phyloP scores from a whole-genome alignment of 2,888 invertebrate genomes.

The Sipha maydis region DNA sequence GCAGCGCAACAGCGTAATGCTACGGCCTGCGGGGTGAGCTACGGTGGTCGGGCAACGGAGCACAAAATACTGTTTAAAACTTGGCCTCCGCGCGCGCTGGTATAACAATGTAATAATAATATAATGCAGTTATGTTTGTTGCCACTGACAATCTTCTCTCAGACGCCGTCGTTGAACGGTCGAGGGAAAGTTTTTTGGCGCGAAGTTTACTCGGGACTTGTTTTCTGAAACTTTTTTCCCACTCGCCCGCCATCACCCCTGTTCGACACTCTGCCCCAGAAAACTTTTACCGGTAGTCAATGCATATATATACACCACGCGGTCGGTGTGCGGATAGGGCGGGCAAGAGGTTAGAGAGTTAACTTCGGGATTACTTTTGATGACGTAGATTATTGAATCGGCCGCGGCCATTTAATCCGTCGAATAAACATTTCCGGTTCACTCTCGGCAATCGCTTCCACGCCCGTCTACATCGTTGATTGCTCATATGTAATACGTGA shows the following conservation, averaged over 20 bases:
- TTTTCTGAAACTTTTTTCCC: slow-evolving; percentile 52
- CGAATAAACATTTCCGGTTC: slow-evolving; percentile 55
- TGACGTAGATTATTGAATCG: slow-evolving; percentile 57
- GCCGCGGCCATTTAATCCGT: slow-evolving; percentile 48
- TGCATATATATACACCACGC: not conserved
- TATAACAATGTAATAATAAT: slow-evolving; percentile 58
- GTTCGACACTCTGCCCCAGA: not conserved
- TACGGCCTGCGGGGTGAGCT: not conserved
- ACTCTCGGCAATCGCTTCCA: not conserved
- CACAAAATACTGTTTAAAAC: slow-evolving; percentile 53
- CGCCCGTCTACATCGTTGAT: not conserved
- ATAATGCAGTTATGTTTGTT: slow-evolving; percentile 56
- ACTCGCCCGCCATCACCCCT: not conserved
- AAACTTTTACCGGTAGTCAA: slow-evolving; percentile 60
- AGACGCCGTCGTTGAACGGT: slow-evolving; percentile 43
- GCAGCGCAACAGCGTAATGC: not conserved
- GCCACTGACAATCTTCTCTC: slow-evolving; percentile 56
- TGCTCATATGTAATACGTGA: not conserved
- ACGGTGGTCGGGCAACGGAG: not conserved
- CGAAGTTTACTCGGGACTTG: slow-evolving; percentile 53
- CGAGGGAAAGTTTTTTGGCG: slow-evolving; percentile 50
- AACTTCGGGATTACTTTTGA: slow-evolving; percentile 58
- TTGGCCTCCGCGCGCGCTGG: slow-evolving; percentile 3
- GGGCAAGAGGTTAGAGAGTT: slow-evolving; percentile 44
- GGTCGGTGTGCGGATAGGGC: not conserved